A percentile compares a stretch with the other conserved stretches of the same genome.
phyloP scores from a whole-genome alignment of 1,140 invertebrate genomes.

The Heliothis virescens region DNA sequence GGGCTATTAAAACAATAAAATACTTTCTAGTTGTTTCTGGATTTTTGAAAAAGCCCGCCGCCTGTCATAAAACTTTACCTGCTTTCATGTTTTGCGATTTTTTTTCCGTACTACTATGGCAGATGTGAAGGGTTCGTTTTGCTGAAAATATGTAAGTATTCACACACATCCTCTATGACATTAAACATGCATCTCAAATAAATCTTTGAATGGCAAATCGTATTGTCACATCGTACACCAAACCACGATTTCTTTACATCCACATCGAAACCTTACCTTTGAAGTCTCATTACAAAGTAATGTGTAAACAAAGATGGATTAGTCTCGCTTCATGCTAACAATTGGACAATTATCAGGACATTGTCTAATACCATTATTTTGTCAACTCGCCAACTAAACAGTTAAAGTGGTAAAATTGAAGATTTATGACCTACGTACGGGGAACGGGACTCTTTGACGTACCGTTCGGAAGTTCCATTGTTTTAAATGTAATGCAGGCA shows the following conservation, averaged over 20 bases:
- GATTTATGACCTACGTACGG: conserved; percentile 70
- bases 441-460: conserved; percentile 55
- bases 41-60: conserved; percentile 31
- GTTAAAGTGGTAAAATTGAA: conserved; percentile 71
- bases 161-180: too few species aligned
- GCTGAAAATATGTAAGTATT: background rate
- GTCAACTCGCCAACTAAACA: conserved; percentile 69
- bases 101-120: conserved; percentile 25
- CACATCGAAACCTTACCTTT: background rate
- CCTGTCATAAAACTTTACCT: conserved; percentile 65
- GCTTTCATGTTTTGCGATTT: conserved; percentile 61
- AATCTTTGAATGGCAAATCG: too few species aligned
- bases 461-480: conserved; percentile 54
- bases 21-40: conserved; percentile 61
- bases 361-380: conserved; percentile 77
- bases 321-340: conserved; percentile 64
- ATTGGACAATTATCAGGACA: conserved; percentile 73
- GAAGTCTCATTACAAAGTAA: conserved; percentile 5
- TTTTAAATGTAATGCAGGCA: conserved; percentile 37
- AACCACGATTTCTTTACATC: background rate
- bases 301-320: conserved; percentile 37
- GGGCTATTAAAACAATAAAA: conserved; percentile 73
- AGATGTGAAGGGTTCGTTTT: conserved; percentile 12
- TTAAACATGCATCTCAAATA: too few species aligned
- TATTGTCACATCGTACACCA: background rate